These are phyloP conservation scores for Istiophorus platypterus DNA, from an alignment of 2,113 vertebrate genomes.

Conservation along the genomic window DNA sequence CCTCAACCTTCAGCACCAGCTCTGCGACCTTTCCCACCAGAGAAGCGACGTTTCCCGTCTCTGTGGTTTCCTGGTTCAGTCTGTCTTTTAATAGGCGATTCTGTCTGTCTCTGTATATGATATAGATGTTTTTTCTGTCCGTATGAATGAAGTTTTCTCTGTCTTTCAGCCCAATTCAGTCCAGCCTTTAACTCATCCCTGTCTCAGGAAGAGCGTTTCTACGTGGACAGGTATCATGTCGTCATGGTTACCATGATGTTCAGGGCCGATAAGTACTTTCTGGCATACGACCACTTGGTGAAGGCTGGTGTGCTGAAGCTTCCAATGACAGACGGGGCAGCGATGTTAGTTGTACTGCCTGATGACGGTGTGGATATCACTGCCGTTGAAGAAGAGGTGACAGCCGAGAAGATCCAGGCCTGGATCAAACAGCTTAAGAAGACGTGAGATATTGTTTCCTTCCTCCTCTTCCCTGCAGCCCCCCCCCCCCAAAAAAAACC, in stretches of 20 bases:
- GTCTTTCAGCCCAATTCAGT: constrained; percentile 85
- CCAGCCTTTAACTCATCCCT: constrained; percentile 84
- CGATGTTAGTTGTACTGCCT: constrained; percentile 90
- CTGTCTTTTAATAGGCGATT: too few relatives aligned
- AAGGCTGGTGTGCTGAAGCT: constrained; percentile 88
- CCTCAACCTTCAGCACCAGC: too few relatives aligned
- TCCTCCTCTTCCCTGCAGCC: too few relatives aligned
- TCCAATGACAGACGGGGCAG: constrained; percentile 85
- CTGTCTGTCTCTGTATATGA: not conserved
- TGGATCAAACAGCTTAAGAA: constrained; percentile 89
- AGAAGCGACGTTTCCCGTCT: too few relatives aligned
- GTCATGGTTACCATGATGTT: constrained; percentile 93
- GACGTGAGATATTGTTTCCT: constrained; percentile 68
- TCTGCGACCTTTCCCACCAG: too few relatives aligned
- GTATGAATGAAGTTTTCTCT: constrained; percentile 1
- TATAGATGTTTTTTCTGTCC: not conserved
- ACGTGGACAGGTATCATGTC: constrained; percentile 86
- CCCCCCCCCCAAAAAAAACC: not conserved
- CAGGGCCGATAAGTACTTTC: constrained; percentile 82
- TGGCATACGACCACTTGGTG: constrained; percentile 86
- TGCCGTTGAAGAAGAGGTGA: constrained; percentile 88
- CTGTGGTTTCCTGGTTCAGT: not conserved
- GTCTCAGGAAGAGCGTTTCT: constrained; percentile 88
- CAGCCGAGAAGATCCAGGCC: constrained; percentile 83
- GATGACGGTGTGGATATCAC: constrained; percentile 86